Evolutionary conservation across 2,797 vertebrate genomes (phyloP), one percentile per base, ranked within the genome.

Genomic region (Silurus aristotelis): DNA sequence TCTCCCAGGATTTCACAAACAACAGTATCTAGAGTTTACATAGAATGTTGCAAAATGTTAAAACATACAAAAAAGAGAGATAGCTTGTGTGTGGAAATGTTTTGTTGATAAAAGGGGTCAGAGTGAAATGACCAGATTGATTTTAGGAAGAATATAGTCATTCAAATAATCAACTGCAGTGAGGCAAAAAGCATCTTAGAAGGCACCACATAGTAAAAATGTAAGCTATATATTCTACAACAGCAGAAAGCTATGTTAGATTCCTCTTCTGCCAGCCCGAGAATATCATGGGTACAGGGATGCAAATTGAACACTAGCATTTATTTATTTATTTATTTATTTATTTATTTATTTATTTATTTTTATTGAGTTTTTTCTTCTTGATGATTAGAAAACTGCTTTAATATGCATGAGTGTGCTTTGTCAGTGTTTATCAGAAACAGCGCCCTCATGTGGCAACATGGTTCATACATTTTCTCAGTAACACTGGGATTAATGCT

Each of bases 381-480:
- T 25, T 27, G 6, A 27, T 55, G 72, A 75, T 75, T n/a, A 75
- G n/a, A 75, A 15, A 17, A 25, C 8, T 14, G 19, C 20, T 20
- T 52, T 5, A 75, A 72, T 72, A 9, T n/a, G 31, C 17, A 19
- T 25, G 48, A 75, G 19, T 77, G 12, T 46, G 58, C 14, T 22
- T 70, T 46, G 66, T 20, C 2, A 12, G 12, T 31, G 52, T 25
- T 56, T 9, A 43, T 13, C 12, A 15, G 63, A 71, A 73, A 87
- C 13, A 84, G 46, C 25, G 70, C 84, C 87, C 80, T 61, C 89
- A 71, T 72, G 86, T 84, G 87, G 86, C 20, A 66, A 61, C 58
- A 78, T 43, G 17, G 38, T 55, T 56, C 7, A 71, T 60, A 61
- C 3, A 43, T 43, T 73, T 72, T 27, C 43, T n/a, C 3, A 48